Percentiles rank a stretch among this genome's conserved stretches.
These are phyloP conservation scores for Microcaecilia unicolor DNA, from an alignment of 2,797 vertebrate genomes.

Conservation along the genomic window DNA sequence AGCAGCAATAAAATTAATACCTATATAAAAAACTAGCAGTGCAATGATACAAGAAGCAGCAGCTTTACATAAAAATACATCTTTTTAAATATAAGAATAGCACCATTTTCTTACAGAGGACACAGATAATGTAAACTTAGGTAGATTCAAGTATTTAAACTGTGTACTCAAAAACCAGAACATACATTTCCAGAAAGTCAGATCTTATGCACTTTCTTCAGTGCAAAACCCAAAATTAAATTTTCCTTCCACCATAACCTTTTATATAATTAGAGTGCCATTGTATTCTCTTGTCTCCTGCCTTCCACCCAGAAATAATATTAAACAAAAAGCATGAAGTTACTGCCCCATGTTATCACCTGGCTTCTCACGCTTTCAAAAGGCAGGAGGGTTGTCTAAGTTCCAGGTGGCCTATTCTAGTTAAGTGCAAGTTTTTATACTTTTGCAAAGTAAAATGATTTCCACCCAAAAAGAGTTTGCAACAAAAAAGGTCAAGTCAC, in stretches of 20 bases:
- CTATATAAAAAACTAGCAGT: slow-evolving; percentile 60
- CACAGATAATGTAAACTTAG: slow-evolving; percentile 61
- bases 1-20: slow-evolving; percentile 49
- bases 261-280: slow-evolving; percentile 2
- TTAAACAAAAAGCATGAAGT: slow-evolving; percentile 5
- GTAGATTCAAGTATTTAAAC: slow-evolving; percentile 68
- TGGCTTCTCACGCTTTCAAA: too few species aligned
- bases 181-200: slow-evolving; percentile 40
- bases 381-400: too few species aligned
- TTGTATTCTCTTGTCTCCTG: slow-evolving; percentile 1
- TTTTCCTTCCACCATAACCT: slow-evolving; percentile 8
- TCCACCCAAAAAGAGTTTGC: too few species aligned
- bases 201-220: slow-evolving; percentile 21
- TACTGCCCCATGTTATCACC: too few species aligned
- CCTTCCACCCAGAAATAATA: slow-evolving; percentile 11
- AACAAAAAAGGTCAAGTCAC: too few species aligned
- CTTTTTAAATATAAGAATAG: slow-evolving; percentile 53
- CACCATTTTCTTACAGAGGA: slow-evolving; percentile 49
- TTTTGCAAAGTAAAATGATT: too few species aligned
- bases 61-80: slow-evolving; percentile 54
- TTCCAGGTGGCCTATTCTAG: too few species aligned
- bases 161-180: slow-evolving; percentile 37
- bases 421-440: too few species aligned
- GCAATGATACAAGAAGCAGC: slow-evolving; percentile 55
- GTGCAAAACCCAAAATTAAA: slow-evolving; percentile 29